Percentiles rank a stretch among this genome's conserved stretches.
Conservation (phyloP, 2,113 vertebrate genomes). For the Hippocampus zosterae region DNA sequence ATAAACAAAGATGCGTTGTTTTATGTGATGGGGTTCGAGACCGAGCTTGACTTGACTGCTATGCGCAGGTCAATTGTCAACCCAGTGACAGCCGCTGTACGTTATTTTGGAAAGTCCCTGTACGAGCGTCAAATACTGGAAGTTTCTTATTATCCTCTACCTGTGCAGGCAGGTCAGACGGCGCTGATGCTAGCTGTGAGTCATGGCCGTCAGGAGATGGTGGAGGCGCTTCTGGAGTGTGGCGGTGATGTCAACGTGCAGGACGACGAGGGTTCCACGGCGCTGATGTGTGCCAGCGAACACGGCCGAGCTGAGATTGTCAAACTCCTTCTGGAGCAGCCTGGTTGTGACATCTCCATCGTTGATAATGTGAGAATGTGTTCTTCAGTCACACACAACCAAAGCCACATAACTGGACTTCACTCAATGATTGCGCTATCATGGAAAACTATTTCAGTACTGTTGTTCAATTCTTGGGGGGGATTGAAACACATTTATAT, state of each 20-base stretch:
- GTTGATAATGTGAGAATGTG: slow-evolving; percentile 80
- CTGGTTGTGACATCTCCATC: slow-evolving; percentile 80
- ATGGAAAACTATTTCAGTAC: too few species aligned
- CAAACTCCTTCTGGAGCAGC: slow-evolving; percentile 82
- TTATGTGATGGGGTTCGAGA: background rate
- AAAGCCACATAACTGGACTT: too few species aligned
- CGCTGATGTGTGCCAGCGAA: slow-evolving; percentile 92
- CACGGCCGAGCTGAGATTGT: slow-evolving; percentile 86
- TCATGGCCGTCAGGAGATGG: slow-evolving; percentile 89
- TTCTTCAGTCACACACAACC: too few species aligned
- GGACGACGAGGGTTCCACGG: slow-evolving; percentile 91
- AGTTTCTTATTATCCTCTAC: background rate
- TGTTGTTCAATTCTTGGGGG: too few species aligned
- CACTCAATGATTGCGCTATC: too few species aligned
- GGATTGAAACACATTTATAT: too few species aligned
- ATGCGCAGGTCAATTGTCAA: background rate
- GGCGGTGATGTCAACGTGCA: slow-evolving; percentile 84
- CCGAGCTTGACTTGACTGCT: background rate
- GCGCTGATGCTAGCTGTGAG: slow-evolving; percentile 91
- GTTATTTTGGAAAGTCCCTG: background rate
- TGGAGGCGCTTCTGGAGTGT: slow-evolving; percentile 79
- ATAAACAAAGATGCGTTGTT: background rate
- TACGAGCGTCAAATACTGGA: background rate
- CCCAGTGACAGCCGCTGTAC: background rate
- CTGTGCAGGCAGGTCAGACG: slow-evolving; percentile 85